Evolutionary conservation across 2,888 invertebrate species (phyloP), one percentile per base, ranked within the genome.

Genomic region (Polyploca ridens): DNA sequence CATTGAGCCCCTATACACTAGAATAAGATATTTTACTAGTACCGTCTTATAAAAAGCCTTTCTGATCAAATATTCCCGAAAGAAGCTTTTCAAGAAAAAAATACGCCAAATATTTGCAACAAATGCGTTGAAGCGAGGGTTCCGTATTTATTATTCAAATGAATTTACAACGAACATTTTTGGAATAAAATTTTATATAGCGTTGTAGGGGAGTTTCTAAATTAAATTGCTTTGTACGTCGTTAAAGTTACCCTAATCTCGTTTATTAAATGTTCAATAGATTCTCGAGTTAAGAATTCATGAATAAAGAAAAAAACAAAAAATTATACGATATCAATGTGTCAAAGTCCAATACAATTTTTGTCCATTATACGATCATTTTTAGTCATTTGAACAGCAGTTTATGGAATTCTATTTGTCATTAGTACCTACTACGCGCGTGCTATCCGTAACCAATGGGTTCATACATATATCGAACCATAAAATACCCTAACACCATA

Each of bases 51-150:
- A 68, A 70, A 72, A 75, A 76, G 73, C 78, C 72, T 79, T 77
- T 77, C 78, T 78, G 83, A 87, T 87, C 79, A 86, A 86, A 85
- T 85, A 87, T 87, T 85, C 84, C 80, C 69, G 71, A 67, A 69
- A 73, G 76, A 77, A 73, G 70, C 64, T 73, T 74, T 78, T 65
- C 69, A 65, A 64, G 66, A 64, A 70, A 71, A 71, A 75, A 74
- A 74, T 54, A 65, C 64, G 68, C 72, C 65, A 73, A 76, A 77
- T 74, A 77, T 75, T 74, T 75, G 71, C 67, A 54, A 71, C 66
- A 61, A 69, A 68, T 64, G 62, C 63, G 66, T 66, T 69, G 68
- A 70, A 69, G 66, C 6, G 58, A 66, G 66, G 64, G 63, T 67
- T 64, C 65, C 11, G 59, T 67, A 65, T 66, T 67, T 69, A 59